phyloP scores from a whole-genome alignment of 30 jellyfish, hydroid and myxozoan genomes.

The Chrysaora quinquecirrha region DNA sequence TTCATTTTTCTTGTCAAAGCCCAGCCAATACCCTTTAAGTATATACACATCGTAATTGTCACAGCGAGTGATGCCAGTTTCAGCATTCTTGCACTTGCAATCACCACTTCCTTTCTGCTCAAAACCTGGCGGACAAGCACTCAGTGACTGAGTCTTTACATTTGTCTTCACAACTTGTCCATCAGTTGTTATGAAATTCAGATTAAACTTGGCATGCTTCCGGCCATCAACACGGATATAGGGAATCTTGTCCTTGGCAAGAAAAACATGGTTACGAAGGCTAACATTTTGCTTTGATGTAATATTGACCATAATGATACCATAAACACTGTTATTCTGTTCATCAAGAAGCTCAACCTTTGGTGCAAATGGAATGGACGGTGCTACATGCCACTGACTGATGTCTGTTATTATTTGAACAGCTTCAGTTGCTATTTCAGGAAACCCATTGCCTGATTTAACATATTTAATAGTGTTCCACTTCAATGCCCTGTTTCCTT shows the following conservation, averaged over 20 bases:
- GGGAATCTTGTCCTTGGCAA: conserved; percentile 55
- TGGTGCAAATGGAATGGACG: conserved; percentile 78
- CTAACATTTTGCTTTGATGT: conserved; percentile 31
- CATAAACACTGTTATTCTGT: conserved; percentile 73
- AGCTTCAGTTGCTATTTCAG: conserved; percentile 83
- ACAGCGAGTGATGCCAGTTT: conserved; percentile 71
- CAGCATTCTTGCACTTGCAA: conserved; percentile 68
- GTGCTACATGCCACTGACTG: conserved; percentile 60
- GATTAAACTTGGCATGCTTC: conserved; percentile 15
- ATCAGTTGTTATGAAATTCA: conserved; percentile 64
- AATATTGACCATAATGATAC: conserved; percentile 51
- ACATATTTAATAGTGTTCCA: conserved; percentile 41
- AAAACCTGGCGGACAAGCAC: conserved; percentile 82
- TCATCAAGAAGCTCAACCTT: conserved; percentile 58
- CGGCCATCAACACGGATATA: conserved; percentile 59
- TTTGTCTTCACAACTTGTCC: conserved; percentile 70
- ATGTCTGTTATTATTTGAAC: conserved; percentile 22
- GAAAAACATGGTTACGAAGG: conserved; percentile 58
- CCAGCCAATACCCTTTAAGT: conserved; percentile 68
- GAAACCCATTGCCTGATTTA: conserved; percentile 22
- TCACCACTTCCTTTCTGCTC: conserved; percentile 17
- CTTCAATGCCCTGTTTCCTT: conserved; percentile 47
- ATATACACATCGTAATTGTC: conserved; percentile 52
- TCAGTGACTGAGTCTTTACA: conserved; percentile 4
- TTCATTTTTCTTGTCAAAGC: neutral